A percentile compares a stretch with the other conserved stretches of the same genome.
Conservation (phyloP, 2,888 invertebrate genomes). For the Conchocele bisecta region DNA sequence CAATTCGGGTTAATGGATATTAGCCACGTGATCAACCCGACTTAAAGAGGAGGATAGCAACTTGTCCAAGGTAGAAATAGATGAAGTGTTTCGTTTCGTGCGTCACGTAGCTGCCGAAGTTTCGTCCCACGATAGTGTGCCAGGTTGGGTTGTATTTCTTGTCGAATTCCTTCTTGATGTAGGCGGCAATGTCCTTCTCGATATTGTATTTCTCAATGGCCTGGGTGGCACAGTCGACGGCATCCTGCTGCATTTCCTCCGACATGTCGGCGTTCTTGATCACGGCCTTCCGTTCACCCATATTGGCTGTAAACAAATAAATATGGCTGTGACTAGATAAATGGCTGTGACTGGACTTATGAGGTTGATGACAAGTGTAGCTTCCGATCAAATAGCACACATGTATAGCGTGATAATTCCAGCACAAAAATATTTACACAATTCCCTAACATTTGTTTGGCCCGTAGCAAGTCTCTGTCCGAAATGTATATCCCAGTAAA, state of each 20-base stretch:
- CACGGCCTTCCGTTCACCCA: conserved; percentile 90
- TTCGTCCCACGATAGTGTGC: conserved; percentile 99
- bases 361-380: no score
- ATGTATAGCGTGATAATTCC: no score
- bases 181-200: conserved; percentile 99
- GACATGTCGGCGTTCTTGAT: conserved; percentile 99
- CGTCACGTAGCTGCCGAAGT: conserved; percentile 99
- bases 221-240: conserved; percentile 99
- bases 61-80: conserved; percentile 99
- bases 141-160: conserved; percentile 99
- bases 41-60: conserved; percentile 99
- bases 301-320: conserved; percentile 36
- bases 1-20: no score
- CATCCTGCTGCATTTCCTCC: conserved; percentile 99
- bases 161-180: conserved; percentile 99
- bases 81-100: conserved; percentile 99
- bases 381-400: no score
- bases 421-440: no score
- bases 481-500: no score
- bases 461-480: no score
- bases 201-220: conserved; percentile 99
- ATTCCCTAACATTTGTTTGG: no score
- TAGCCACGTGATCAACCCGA: conserved; percentile 99
- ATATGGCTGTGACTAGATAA: no score
- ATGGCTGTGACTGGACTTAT: no score